These are phyloP conservation scores for Diaprepes abbreviatus DNA, from an alignment of 2,888 invertebrate genomes.

Conservation along the genomic window DNA sequence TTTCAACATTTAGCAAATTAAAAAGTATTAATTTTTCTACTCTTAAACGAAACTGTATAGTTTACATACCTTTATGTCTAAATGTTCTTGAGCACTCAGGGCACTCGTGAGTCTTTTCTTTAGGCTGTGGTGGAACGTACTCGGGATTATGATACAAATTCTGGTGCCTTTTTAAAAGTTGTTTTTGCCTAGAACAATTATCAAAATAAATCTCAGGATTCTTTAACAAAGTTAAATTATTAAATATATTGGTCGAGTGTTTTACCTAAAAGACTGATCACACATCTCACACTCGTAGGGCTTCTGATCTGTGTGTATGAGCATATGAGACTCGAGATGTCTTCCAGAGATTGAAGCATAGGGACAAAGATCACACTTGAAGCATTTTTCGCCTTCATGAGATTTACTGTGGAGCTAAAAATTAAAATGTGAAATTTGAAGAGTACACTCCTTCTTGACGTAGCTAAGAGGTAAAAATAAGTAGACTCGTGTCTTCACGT, in stretches of 20 bases:
- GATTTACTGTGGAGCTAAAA: conserved; percentile 79
- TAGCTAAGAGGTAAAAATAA: too few relatives aligned
- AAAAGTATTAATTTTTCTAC: too few relatives aligned
- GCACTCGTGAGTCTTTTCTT: conserved; percentile 92
- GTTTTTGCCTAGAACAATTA: conserved; percentile 82
- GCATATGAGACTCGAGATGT: conserved; percentile 94
- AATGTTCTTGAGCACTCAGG: conserved; percentile 83
- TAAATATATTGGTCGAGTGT: too few relatives aligned
- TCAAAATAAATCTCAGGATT: too few relatives aligned
- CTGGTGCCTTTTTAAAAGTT: conserved; percentile 89
- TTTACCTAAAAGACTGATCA: conserved; percentile 89
- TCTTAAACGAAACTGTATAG: too few relatives aligned
- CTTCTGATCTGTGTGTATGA: conserved; percentile 95
- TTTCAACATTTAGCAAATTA: too few relatives aligned
- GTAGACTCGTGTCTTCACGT: too few relatives aligned
- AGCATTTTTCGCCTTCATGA: conserved; percentile 97
- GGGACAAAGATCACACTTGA: conserved; percentile 92
- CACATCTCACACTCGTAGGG: conserved; percentile 92
- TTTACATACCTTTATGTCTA: conserved; percentile 58
- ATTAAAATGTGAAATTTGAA: too few relatives aligned
- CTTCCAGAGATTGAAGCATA: conserved; percentile 94
- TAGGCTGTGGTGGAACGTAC: conserved; percentile 88
- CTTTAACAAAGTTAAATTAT: too few relatives aligned
- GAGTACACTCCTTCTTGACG: too few relatives aligned
- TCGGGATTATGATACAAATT: conserved; percentile 94